Base-by-base conservation (phyloP, 64 coral and sea anemone species). In the Montipora foliosa region DNA sequence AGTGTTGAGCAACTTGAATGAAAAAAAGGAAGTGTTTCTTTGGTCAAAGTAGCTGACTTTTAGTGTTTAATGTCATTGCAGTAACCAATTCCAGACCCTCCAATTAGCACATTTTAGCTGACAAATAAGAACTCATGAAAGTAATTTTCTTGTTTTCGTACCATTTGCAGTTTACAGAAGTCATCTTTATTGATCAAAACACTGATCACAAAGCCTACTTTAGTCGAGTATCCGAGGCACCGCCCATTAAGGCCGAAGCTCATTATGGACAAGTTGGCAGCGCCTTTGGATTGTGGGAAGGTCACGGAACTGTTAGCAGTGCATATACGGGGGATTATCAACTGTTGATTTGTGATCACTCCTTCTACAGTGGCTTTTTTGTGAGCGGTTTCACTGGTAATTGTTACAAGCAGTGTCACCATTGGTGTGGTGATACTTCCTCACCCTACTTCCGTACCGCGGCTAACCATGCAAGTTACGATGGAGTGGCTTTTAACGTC, bases 401-500 rank as follows among this genome's bases (percentile, higher is more conserved):
- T 21, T 84, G 81, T 68, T 84, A 84, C 44, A 84, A 69, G 81
- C 5, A 70, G 14, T 84, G 81, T 68, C 0, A n/a, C 8, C 0
- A 0, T 8, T 84, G 90, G 79, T 91, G 90, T n/a, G 7, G 50
- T 9, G 90, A 91, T 73, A 12, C 0, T 0, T 7, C 6, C 2
- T 76, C 79, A 0, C 47, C 49, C 0, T 91, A 91, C 67, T 91
- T 91, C 78, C 90, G 90, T 84, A 84, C 90, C 0, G 47, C 90
- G 20, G 15, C 90, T 2, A 60, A 16, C 3, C 1, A 10, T 29
- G 0, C 20, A 3, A 0, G 1, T 17, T 74, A 75, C 67, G 44
- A 2, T 1, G 90, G 90, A 11, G 90, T 91, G 5, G 69, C 79
- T 7, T 91, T 91, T 8, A 84, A 91, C 69, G 24, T 21, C 69